Conservation (phyloP, 2,113 vertebrate species). For the Grallaria varia region DNA sequence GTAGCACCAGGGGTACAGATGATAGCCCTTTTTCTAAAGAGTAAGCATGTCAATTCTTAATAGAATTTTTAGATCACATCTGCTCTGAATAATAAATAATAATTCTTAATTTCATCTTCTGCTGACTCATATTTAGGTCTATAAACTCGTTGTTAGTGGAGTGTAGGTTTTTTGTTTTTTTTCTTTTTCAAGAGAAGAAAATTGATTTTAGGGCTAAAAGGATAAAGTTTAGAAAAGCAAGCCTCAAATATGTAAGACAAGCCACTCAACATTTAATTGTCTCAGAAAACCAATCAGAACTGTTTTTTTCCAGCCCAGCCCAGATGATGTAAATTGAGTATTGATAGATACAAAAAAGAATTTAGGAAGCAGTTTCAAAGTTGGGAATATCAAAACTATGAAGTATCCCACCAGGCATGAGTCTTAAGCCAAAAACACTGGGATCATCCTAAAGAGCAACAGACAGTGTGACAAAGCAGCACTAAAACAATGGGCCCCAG, state of each 20-base stretch:
- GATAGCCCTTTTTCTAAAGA: background rate
- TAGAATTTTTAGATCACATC: background rate
- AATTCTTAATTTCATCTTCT: background rate
- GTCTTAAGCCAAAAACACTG: background rate
- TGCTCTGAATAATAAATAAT: background rate
- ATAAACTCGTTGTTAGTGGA: background rate
- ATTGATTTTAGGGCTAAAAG: background rate
- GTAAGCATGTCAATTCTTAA: background rate
- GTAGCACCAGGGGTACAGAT: background rate
- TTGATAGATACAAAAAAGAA: background rate
- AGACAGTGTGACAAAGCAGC: background rate
- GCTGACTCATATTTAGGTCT: background rate
- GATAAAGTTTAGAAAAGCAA: background rate
- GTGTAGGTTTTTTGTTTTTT: background rate
- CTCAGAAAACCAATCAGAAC: background rate
- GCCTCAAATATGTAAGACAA: background rate
- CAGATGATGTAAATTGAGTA: background rate
- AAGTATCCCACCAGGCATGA: background rate
- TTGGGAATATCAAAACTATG: background rate
- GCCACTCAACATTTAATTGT: background rate
- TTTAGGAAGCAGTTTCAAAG: background rate
- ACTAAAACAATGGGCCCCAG: background rate
- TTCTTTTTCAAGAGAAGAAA: background rate
- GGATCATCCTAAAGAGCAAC: background rate
- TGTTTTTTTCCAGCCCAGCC: background rate